Base-by-base conservation (phyloP, 2,888 invertebrate genomes). In the Protodeltote pygarga region DNA sequence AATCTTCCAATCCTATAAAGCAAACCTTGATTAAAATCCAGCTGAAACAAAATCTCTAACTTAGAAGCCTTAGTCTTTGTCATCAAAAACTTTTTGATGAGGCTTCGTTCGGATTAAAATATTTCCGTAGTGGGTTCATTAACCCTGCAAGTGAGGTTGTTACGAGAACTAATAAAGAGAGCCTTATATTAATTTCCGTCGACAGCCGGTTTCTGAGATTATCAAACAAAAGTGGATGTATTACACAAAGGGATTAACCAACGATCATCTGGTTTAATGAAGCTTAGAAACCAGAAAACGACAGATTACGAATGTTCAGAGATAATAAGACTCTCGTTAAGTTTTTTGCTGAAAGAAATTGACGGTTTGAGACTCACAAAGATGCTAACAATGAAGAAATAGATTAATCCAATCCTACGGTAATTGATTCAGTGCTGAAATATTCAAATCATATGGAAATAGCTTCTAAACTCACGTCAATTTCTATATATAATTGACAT, bases 21-120 rank as follows among this genome's bases (percentile, higher is more conserved):
- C 41, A 32, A 53, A 55, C 38, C 37, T 44, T 48, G 44, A 54
- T 54, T 49, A 65, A n/a, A 59, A 54, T 41, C 48, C 40, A 39
- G 48, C 42, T 53, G 28, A 31, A 44, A 27, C 35, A 23, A 50
- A 47, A 49, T 48, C 31, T 47, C 44, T 14, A 31, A 52, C 39
- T 51, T 38, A 52, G 57, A 59, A 54, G 44, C 51, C 60, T 19
- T 60, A 42, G 35, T 49, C 39, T 60, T 55, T 45, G 50, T 54
- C 65, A 65, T 68, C 54, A 47, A 60, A 68, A 64, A 65, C 15
- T 69, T 64, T 67, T 47, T 58, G 49, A 63, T 60, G 60, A 58
- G 49, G 51, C 53, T 49, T 46, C 45, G 32, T 55, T 60, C 15
- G 44, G 58, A 61, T 63, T 65, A 55, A 66, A 66, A 61, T 52